Conservation (phyloP, 2,113 vertebrate species). For the Dicentrarchus labrax region DNA sequence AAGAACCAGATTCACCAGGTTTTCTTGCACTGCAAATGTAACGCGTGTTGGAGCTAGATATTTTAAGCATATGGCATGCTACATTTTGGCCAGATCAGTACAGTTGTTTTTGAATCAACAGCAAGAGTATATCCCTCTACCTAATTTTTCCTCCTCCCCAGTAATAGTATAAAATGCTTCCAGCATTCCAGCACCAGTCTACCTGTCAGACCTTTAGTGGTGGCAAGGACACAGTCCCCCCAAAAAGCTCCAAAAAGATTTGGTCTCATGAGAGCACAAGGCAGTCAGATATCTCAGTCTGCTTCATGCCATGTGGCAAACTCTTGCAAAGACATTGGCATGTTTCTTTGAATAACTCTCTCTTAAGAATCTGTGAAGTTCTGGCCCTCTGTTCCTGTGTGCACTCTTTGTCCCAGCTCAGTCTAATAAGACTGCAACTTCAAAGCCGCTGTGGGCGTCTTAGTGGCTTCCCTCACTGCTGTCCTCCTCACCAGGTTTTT, state of each 20-base stretch:
- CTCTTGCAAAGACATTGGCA: background rate
- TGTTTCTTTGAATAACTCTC: background rate
- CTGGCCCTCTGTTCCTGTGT: background rate
- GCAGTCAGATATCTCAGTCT: background rate
- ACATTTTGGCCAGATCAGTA: too few relatives aligned
- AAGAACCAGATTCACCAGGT: too few relatives aligned
- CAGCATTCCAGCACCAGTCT: background rate
- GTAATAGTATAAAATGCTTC: background rate
- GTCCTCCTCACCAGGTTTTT: background rate
- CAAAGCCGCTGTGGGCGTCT: slow-evolving; percentile 3
- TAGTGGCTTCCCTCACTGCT: background rate
- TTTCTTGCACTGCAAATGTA: too few relatives aligned
- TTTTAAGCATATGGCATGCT: too few relatives aligned
- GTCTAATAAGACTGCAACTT: background rate
- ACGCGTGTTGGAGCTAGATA: too few relatives aligned
- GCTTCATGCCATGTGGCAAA: background rate
- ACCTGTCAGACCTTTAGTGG: background rate
- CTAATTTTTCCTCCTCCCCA: background rate
- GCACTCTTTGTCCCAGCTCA: background rate
- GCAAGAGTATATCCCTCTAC: background rate
- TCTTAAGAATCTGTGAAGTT: background rate
- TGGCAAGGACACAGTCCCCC: background rate
- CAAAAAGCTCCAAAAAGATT: background rate
- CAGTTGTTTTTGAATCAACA: too few relatives aligned
- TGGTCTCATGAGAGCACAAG: background rate